Evolutionary conservation across 2,113 vertebrate species (phyloP), one percentile per base, ranked within the genome.

Genomic region (Gadus macrocephalus): DNA sequence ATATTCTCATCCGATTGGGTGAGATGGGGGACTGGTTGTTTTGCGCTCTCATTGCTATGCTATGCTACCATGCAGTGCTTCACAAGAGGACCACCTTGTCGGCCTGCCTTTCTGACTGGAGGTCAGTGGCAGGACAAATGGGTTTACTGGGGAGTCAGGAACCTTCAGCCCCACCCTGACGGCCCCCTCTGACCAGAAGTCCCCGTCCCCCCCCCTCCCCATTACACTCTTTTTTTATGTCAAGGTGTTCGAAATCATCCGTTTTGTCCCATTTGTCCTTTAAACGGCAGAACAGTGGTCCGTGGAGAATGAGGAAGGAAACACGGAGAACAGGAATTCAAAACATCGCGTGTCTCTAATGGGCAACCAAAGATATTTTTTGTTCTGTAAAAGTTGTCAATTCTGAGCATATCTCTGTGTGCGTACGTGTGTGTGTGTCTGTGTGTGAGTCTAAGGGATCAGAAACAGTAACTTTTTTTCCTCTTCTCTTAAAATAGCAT

Each of bases 81-180:
- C 62, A 65, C 71, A 72, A 81, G 77, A 82, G 78, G 56, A 78
- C 72, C 78, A 72, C 77, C 71, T 79, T 83, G 83, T 83, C 81
- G 75, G 53, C 1, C 27, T 76, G 66, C 80, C 81, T 81, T 60
- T 68, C 62, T 66, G 53, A 73, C 62, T 76, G 78, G 58, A 81
- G 81, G 81, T 85, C 83, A 85, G 66, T 58, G 71, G 76, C 78
- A 70, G 77, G 75, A 78, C 83, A 86, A 87, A 82, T 74, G 66
- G 78, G 80, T 82, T 78, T 63, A 84, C 70, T 49, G 59, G 58
- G 56, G 56, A 85, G 81, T 81, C 78, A 71, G 74, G 73, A 78
- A 78, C 83, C 65, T 64, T 56, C 35, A 19, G 19, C 28, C 31
- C 53, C 53, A 4, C 12, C 14, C 68, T 16, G 72, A 68, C 66